Evolutionary conservation across 1,140 invertebrate genomes (phyloP).

Genomic region (Portunus trituberculatus): DNA sequence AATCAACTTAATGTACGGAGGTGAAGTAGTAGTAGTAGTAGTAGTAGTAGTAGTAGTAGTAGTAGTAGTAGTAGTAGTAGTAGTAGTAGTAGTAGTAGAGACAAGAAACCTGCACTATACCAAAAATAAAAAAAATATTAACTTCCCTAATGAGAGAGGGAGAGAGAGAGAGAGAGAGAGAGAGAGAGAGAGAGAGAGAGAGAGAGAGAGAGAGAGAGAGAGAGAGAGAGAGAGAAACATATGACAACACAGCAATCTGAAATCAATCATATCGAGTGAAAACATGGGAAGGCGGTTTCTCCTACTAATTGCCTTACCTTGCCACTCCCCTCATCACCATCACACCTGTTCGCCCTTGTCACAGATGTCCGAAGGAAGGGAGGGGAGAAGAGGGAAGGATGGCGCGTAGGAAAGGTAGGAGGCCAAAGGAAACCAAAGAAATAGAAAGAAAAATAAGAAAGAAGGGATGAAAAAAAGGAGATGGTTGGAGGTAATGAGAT

Average conservation of each 20-base stretch:
- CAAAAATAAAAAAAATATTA: not conserved
- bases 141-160: not conserved
- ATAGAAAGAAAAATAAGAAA: not conserved
- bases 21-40: not conserved
- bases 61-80: conserved; percentile 18
- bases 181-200: conserved; percentile 17
- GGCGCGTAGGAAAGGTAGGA: not conserved
- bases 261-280: conserved; percentile 12
- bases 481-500: too few relatives aligned
- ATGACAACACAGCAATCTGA: not conserved
- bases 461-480: not conserved
- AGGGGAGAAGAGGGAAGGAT: not conserved
- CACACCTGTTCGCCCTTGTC: not conserved
- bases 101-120: not conserved
- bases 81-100: not conserved
- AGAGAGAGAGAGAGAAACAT: not conserved
- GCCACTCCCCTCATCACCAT: not conserved
- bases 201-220: not conserved
- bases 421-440: not conserved
- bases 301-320: not conserved
- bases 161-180: not conserved
- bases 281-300: not conserved
- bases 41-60: not conserved
- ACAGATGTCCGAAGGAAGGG: not conserved
- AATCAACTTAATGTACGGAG: not conserved